Percentiles rank a stretch among this genome's conserved stretches.
Conservation (phyloP, 2,113 vertebrate species). For the Embiotoca jacksoni region DNA sequence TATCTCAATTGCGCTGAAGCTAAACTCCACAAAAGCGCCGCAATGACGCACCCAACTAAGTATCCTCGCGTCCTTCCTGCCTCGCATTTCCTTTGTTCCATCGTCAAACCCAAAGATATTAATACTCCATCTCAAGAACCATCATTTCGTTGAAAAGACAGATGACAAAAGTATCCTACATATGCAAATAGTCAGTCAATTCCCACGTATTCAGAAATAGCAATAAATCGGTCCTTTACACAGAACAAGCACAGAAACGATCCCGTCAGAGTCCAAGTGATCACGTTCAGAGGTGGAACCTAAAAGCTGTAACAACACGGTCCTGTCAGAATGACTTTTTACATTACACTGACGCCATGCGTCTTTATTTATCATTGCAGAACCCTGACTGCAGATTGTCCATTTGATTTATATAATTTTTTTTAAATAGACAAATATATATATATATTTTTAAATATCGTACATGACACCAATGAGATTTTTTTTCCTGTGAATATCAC, state of each 20-base stretch:
- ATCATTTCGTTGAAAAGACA: neutral
- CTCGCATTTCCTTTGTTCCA: slow-evolving; percentile 72
- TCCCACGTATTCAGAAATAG: neutral
- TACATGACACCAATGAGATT: too few relatives aligned
- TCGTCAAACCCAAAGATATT: neutral
- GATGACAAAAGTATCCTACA: neutral
- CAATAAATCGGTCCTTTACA: fast-evolving
- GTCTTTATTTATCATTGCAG: slow-evolving; percentile 17
- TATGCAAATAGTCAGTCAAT: fast-evolving
- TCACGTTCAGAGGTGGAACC: slow-evolving; percentile 20
- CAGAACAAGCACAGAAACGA: neutral
- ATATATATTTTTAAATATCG: neutral
- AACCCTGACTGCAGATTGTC: neutral
- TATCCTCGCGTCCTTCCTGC: neutral
- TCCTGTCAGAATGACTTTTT: neutral
- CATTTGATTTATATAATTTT: too few relatives aligned
- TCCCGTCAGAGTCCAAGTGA: fast-evolving
- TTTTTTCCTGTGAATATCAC: too few relatives aligned
- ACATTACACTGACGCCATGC: slow-evolving; percentile 63
- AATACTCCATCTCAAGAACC: neutral
- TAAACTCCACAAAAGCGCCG: slow-evolving; percentile 49
- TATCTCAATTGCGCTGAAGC: slow-evolving; percentile 76
- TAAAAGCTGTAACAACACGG: neutral
- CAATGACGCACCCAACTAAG: slow-evolving; percentile 14
- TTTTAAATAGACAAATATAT: too few relatives aligned